Conservation (phyloP, 2,888 invertebrate genomes). For the Notodonta dromedarius region DNA sequence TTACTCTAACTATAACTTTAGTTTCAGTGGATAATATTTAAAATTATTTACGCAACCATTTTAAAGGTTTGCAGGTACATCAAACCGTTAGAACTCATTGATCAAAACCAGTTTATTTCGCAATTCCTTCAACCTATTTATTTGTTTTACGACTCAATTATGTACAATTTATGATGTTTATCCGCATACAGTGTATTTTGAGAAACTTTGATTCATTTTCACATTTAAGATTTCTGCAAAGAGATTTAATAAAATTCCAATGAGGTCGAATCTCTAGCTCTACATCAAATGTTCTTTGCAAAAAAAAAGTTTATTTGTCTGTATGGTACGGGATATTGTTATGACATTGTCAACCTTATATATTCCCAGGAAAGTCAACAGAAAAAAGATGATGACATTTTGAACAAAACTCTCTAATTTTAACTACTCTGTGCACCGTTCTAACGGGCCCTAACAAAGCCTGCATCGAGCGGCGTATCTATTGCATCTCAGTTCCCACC, state of each 20-base stretch:
- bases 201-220: not conserved
- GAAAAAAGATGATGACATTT: no score
- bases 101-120: constrained; percentile 24
- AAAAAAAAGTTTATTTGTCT: no score
- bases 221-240: no score
- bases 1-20: no score
- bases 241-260: no score
- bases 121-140: constrained; percentile 21
- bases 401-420: not conserved
- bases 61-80: not conserved
- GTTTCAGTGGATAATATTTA: not conserved
- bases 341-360: no score
- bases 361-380: no score
- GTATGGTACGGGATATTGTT: no score
- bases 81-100: constrained; percentile 13
- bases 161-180: constrained; percentile 25
- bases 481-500: constrained; percentile 47
- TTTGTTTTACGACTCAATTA: constrained; percentile 24
- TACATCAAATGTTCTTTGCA: no score
- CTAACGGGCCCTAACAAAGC: constrained; percentile 60
- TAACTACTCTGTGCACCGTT: constrained; percentile 17
- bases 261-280: no score
- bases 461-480: constrained; percentile 58
- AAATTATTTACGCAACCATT: not conserved
- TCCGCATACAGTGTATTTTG: constrained; percentile 15